Evolutionary conservation across 2,797 vertebrate genomes (phyloP).

Genomic region (Morelia viridis): DNA sequence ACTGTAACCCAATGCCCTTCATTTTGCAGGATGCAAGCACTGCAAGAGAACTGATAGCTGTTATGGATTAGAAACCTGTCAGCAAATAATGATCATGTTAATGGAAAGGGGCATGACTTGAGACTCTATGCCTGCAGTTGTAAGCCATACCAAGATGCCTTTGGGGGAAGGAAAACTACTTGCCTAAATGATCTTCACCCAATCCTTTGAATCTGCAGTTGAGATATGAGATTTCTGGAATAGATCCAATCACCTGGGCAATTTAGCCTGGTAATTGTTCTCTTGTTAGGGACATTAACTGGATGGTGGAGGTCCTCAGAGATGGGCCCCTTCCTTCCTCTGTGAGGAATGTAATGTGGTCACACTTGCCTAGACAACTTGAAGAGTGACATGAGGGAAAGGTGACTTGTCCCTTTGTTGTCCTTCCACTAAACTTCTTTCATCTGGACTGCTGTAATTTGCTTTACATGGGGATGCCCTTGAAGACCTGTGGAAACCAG

Average conservation of each 20-base stretch:
- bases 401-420: background rate
- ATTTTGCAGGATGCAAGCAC: slow-evolving; percentile 40
- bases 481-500: background rate
- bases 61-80: slow-evolving; percentile 38
- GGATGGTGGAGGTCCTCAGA: background rate
- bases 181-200: background rate
- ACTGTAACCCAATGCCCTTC: slow-evolving; percentile 35
- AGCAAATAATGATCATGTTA: slow-evolving; percentile 53
- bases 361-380: background rate
- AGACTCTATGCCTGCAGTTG: slow-evolving; percentile 51
- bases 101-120: slow-evolving; percentile 44
- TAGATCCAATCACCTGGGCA: background rate
- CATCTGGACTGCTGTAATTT: background rate
- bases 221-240: background rate
- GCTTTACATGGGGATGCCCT: background rate
- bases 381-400: background rate
- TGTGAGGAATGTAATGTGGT: background rate
- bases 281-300: background rate
- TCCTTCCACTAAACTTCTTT: background rate
- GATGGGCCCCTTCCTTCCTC: background rate
- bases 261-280: background rate
- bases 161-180: background rate
- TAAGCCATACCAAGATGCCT: background rate
- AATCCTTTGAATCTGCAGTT: background rate
- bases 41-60: slow-evolving; percentile 29